These are phyloP conservation scores for Lasiurus cinereus DNA, from an alignment of 2,113 vertebrate genomes.

Conservation along the genomic window DNA sequence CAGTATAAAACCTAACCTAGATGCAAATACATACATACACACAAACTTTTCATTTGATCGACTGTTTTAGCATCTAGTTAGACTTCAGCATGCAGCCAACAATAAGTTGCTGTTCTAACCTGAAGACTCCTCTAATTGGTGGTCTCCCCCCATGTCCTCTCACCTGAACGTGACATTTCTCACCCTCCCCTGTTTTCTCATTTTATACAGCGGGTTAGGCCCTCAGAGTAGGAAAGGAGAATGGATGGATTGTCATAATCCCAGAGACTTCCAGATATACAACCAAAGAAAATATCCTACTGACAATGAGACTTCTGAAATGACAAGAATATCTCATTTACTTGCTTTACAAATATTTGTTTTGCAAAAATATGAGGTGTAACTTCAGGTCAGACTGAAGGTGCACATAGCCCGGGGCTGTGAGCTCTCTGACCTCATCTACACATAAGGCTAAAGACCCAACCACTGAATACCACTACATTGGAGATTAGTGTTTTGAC, in stretches of 20 bases:
- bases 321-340: background rate
- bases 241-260: background rate
- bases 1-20: background rate
- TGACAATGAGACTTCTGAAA: slow-evolving; percentile 6
- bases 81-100: background rate
- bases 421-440: background rate
- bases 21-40: background rate
- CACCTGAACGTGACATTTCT: background rate
- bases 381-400: background rate
- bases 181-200: background rate
- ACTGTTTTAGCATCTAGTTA: background rate
- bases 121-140: background rate
- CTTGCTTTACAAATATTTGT: background rate
- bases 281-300: slow-evolving; percentile 37
- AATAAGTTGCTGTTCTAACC: background rate
- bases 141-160: background rate
- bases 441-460: background rate
- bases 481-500: background rate
- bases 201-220: background rate
- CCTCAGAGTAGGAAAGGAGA: background rate
- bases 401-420: fast-evolving
- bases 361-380: background rate
- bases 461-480: background rate
- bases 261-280: background rate
- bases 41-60: background rate